Evolutionary conservation across 2,888 invertebrate species (phyloP), one percentile per base, ranked within the genome.

Genomic region (Cecidostiba fungosa): DNA sequence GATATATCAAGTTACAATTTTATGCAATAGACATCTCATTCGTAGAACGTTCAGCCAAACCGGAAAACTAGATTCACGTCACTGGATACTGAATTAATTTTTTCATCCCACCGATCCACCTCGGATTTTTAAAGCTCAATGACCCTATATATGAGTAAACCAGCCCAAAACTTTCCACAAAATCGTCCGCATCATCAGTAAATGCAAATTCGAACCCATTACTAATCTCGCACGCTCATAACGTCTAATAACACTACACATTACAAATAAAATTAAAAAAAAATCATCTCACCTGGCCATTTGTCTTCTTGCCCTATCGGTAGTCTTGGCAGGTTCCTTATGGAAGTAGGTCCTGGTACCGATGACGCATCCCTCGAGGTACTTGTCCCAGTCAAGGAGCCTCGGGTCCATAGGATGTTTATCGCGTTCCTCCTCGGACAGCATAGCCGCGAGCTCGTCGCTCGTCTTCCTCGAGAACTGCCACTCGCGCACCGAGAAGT

Each of bases 401-500:
- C 92, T 91, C 1, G 94, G 91, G 88, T 95, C 94, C 90, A 94
- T 94, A 86, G 94, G 93, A 90, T 94, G 94, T 50, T 89, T 88
- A 88, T 92, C 89, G 87, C 88, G 89, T 87, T 92, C 94, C 69
- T 89, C 90, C 1, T 87, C 89, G 54, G 89, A 88, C 84, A 94
- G 89, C 29, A 89, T 89, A 19, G 91, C 89, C 79, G 89, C 89
- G 23, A 94, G 90, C 32, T 89, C 88, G n/a, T 91, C 87, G 47
- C 92, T 89, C 84, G 93, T 93, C 19, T 89, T 89, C 26, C 91
- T 92, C 43, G 89, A 88, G 89, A 94, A 94, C 47, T 89, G 90
- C 95, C 95, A 95, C 83, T 94, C 93, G 72, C 94, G 93, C 50
- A 92, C 92, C 39, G 94, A 94, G 90, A 95, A 95, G 91, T 94